Percentiles rank a stretch among this genome's conserved stretches.
These are phyloP conservation scores for Pollenia amentaria DNA, from an alignment of 2,888 invertebrate genomes.

Conservation along the genomic window DNA sequence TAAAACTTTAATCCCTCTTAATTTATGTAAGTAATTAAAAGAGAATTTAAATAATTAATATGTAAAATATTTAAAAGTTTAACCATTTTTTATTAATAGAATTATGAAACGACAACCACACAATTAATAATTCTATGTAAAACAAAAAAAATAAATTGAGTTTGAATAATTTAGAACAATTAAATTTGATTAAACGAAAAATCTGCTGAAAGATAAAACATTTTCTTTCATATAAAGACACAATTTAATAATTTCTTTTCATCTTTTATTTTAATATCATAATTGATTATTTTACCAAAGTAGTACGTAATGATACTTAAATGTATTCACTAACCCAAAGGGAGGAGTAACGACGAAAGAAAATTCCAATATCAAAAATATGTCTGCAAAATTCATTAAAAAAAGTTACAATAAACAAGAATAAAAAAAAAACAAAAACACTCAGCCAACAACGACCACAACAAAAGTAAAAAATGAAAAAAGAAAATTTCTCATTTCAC, in stretches of 20 bases:
- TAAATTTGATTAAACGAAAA: slow-evolving; percentile 30
- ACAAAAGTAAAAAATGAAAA: slow-evolving; percentile 26
- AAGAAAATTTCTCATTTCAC: slow-evolving; percentile 51
- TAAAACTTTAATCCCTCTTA: too few relatives aligned
- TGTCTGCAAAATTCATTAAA: slow-evolving; percentile 72
- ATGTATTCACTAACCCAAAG: not conserved
- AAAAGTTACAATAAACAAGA: slow-evolving; percentile 1
- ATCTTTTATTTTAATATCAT: slow-evolving; percentile 31
- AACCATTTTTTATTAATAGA: too few relatives aligned
- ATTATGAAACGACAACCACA: not conserved
- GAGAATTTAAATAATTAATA: too few relatives aligned
- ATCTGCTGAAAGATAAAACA: slow-evolving; percentile 3
- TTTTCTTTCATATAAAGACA: slow-evolving; percentile 5
- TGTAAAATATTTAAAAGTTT: too few relatives aligned
- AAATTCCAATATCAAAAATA: slow-evolving; percentile 50
- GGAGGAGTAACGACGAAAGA: slow-evolving; percentile 3
- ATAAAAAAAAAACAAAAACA: not conserved
- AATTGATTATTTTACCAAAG: slow-evolving; percentile 41
- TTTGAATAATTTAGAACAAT: slow-evolving; percentile 31
- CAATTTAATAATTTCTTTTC: slow-evolving; percentile 18
- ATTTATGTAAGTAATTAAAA: too few relatives aligned
- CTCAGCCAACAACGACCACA: not conserved
- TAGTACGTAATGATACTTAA: not conserved
- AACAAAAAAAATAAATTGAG: not conserved
- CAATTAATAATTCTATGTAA: not conserved